Base-by-base conservation (phyloP, 2,888 invertebrate genomes). In the Agriopis aurantiaria region DNA sequence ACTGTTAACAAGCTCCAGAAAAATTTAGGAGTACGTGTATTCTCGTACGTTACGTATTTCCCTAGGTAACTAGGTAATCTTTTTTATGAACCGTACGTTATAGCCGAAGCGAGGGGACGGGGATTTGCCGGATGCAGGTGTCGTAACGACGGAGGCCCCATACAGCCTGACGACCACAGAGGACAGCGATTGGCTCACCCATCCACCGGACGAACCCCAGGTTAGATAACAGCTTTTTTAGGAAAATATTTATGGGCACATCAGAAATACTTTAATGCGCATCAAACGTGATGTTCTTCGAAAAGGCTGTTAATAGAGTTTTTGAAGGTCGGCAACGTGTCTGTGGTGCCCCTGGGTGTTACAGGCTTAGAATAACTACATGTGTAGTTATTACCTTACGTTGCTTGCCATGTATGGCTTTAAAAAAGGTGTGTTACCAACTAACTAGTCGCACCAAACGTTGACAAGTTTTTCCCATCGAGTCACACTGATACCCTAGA, bases 111-210 rank as follows among this genome's bases (percentile, higher is more conserved):
- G 87, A 69, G 85, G 82, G 69, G 87, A 88, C 65, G 86, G 63
- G 53, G 62, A 86, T 17, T 83, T 84, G 53, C 62, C 79, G 74
- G 88, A 89, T 76, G 78, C 77, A 8, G 81, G 85, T 17, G 75
- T 91, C n/a, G 75, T 84, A 51, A 89, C 90, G 45, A 92, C 94
- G 8, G 92, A 94, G 75, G 78, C 85, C 7, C 79, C 89, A 0
- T 93, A 90, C 81, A 81, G 82, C 53, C 83, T 91, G 65, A 89
- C 92, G 7, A 92, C 92, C 45, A 92, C 92, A 0, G 92, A 92
- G 75, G 91, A 91, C 74, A 78, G 85, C 14, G 93, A 93, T 78
- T 93, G 92, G 92, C 91, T 93, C 51, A 93, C 92, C 60, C 92
- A 93, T 78, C 90, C 93, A 4, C 91, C 93, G 67, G 88, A 89